phyloP scores from a whole-genome alignment of 1,140 invertebrate genomes.

The Drosophila lowei region DNA sequence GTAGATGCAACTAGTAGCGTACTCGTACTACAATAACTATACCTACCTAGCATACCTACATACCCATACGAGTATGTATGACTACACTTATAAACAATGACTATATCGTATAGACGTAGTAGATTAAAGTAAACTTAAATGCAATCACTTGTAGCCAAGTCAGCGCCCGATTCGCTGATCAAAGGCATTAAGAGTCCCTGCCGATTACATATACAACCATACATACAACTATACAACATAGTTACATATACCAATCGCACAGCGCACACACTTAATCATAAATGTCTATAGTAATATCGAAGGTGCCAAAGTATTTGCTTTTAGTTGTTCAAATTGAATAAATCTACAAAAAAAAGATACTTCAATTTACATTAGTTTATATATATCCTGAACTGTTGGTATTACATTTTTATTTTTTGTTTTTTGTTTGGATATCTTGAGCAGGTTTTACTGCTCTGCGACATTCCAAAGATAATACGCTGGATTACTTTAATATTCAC shows the following conservation, averaged over 20 bases:
- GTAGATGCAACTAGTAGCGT: constrained; percentile 14
- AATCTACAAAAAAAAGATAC: constrained; percentile 32
- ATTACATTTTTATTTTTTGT: not conserved
- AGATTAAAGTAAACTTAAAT: constrained; percentile 53
- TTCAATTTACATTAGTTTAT: constrained; percentile 51
- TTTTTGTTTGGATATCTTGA: not conserved
- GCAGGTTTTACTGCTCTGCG: not conserved
- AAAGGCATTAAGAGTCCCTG: constrained; percentile 24
- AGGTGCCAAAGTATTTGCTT: constrained; percentile 80
- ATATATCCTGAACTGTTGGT: constrained; percentile 22
- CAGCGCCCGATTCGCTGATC: constrained; percentile 71
- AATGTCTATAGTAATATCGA: constrained; percentile 49
- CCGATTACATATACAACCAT: constrained; percentile 9
- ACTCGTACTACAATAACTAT: constrained; percentile 71
- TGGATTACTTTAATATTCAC: not conserved
- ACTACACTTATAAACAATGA: constrained; percentile 51
- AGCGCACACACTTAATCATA: constrained; percentile 22
- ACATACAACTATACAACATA: constrained; percentile 26
- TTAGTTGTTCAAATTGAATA: constrained; percentile 73
- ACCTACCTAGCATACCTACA: constrained; percentile 39
- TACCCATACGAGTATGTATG: constrained; percentile 7
- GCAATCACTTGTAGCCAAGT: constrained; percentile 64
- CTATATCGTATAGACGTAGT: constrained; percentile 58
- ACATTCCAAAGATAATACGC: not conserved
- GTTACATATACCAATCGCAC: constrained; percentile 25